These are phyloP conservation scores for Cromileptes altivelis DNA, from an alignment of 2,113 vertebrate species.

Conservation along the genomic window DNA sequence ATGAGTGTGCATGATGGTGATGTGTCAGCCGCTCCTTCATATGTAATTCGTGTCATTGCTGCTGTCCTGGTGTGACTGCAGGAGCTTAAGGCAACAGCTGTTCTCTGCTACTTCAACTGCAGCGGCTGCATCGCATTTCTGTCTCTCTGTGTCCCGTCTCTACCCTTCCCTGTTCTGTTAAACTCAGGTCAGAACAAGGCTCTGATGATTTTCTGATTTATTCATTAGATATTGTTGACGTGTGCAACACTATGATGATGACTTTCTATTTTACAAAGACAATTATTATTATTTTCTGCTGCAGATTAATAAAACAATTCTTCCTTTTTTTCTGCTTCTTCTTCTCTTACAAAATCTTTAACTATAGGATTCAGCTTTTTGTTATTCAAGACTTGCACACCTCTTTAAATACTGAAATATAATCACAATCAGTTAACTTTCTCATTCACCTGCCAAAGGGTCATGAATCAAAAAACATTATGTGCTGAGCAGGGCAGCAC, in stretches of 20 bases:
- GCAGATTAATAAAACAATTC: too few relatives aligned
- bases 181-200: neutral
- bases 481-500: neutral
- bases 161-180: neutral
- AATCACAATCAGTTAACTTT: neutral
- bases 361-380: neutral
- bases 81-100: slow-evolving; percentile 72
- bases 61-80: slow-evolving; percentile 53
- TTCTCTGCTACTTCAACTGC: slow-evolving; percentile 41
- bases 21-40: slow-evolving; percentile 56
- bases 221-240: neutral
- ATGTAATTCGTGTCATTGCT: slow-evolving; percentile 58
- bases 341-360: neutral
- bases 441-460: neutral
- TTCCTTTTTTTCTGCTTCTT: too few relatives aligned
- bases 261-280: neutral
- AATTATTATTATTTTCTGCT: too few relatives aligned
- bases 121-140: slow-evolving; percentile 22
- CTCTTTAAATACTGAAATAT: neutral
- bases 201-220: neutral
- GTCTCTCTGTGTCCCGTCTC: neutral
- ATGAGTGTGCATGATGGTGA: slow-evolving; percentile 28
- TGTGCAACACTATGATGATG: neutral
- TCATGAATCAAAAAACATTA: neutral
- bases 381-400: neutral